Base-by-base conservation (phyloP, 1,140 invertebrate genomes). In the Leptopilina clavipes region DNA sequence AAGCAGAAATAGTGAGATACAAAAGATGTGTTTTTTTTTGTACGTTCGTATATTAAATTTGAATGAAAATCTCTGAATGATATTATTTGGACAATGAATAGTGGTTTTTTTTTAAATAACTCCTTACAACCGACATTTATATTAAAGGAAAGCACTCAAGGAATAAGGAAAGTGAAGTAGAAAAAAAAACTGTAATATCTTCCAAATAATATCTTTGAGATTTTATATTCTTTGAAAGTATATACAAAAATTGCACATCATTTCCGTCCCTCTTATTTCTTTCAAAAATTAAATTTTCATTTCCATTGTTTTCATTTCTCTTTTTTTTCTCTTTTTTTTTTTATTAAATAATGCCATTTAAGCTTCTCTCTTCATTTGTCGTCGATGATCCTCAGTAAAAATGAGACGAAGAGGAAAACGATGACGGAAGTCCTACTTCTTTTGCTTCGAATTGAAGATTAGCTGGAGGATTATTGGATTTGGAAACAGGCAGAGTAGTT, bases 1-100 rank as follows among this genome's bases (percentile, higher is more conserved):
- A 11, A 75, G 3, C 10, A 70, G 18, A 76, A 72, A 22, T 72
- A 54, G 22, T 40, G 5, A 8, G 37, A 40, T 40, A 40, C 5
- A 37, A 45, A 6, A 52, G 0, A 12, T 52, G n/a, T 7, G n/a
- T 2, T 52, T 17, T 14, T 48, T 48, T 52, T 52, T 52, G 48
- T 17, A 52, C n/a, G n/a, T n/a, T n/a, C n/a, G n/a, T n/a, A n/a
- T n/a, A n/a, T n/a, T n/a, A n/a, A n/a, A n/a, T n/a, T n/a, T n/a
- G n/a, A 2, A 48, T n/a, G 3, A 5, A n/a, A 11, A 12, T 44
- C 3, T 48, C 71, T 72, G 48, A 87, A 76, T 82, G 80, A 82
- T 84, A 81, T 87, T 79, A 56, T 84, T 86, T 85, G 80, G 85
- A 88, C 86, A 86, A 87, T 87, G 86, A 87, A 82, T 87, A 86